Percentiles rank a stretch among this genome's conserved stretches.
These are phyloP conservation scores for Danaus plexippus DNA, from an alignment of 1,140 invertebrate genomes.

Conservation along the genomic window DNA sequence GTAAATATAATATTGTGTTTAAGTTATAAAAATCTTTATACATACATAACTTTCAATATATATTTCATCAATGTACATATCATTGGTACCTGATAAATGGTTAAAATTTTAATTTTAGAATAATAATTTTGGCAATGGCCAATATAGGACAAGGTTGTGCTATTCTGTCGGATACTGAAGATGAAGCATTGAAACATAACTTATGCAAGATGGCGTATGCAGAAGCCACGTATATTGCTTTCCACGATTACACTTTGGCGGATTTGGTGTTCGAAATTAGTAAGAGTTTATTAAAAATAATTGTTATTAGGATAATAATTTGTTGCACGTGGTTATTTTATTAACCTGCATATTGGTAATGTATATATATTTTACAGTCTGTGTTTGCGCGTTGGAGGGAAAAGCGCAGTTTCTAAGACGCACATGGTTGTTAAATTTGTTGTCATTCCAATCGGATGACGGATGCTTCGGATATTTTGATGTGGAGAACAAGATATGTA, in stretches of 20 bases:
- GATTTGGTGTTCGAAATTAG: conserved; percentile 46
- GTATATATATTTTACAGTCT: conserved; percentile 26
- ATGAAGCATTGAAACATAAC: conserved; percentile 21
- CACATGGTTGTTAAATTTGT: conserved; percentile 28
- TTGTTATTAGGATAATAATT: conserved; percentile 4
- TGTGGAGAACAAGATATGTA: conserved; percentile 19
- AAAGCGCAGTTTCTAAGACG: conserved; percentile 32
- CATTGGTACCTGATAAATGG: too few relatives aligned
- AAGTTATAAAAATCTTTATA: too few relatives aligned
- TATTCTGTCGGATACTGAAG: conserved; percentile 30
- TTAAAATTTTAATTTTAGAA: conserved; percentile 19
- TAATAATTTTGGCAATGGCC: conserved; percentile 32
- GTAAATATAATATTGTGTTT: too few relatives aligned
- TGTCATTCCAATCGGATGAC: conserved; percentile 27
- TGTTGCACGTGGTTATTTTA: not conserved
- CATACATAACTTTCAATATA: too few relatives aligned
- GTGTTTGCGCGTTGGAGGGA: conserved; percentile 33
- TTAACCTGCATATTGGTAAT: not conserved
- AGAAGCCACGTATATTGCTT: conserved; percentile 36
- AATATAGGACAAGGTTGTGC: conserved; percentile 29
- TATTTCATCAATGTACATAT: too few relatives aligned
- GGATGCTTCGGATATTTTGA: conserved; percentile 31
- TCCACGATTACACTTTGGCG: conserved; percentile 21
- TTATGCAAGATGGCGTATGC: conserved; percentile 32
- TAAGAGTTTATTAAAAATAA: conserved; percentile 16